These are phyloP conservation scores for Etheostoma perlongum DNA, from an alignment of 2,797 vertebrate species.

Conservation along the genomic window DNA sequence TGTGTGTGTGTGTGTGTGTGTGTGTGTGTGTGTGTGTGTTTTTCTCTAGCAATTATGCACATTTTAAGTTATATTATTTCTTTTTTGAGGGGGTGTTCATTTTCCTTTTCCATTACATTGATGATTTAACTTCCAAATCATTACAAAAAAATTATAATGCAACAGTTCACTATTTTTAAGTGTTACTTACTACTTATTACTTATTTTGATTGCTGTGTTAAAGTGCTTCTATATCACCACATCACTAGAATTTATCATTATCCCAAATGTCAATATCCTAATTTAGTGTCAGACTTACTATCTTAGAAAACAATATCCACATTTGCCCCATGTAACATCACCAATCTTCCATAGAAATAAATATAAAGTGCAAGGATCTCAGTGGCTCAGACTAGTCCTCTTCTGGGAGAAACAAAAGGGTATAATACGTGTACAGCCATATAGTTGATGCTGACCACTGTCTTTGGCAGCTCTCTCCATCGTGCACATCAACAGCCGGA, in stretches of 20 bases:
- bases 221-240: neutral
- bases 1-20: no score
- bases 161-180: neutral
- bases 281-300: conserved; percentile 1
- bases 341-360: conserved; percentile 1
- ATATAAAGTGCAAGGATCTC: conserved; percentile 9
- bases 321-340: neutral
- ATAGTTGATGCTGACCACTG: conserved; percentile 52
- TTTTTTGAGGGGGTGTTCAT: neutral
- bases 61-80: conserved; percentile 1
- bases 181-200: neutral
- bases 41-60: conserved; percentile 25
- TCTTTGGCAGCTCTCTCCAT: conserved; percentile 56
- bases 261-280: neutral
- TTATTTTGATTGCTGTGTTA: conserved; percentile 11
- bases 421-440: conserved; percentile 44
- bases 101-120: conserved; percentile 16
- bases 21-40: no score
- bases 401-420: conserved; percentile 35
- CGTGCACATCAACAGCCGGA: conserved; percentile 57
- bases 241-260: conserved; percentile 8
- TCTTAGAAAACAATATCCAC: neutral
- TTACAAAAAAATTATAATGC: neutral
- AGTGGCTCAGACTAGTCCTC: conserved; percentile 14
- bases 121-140: conserved; percentile 1